A percentile compares a stretch with the other conserved stretches of the same genome.
Evolutionary conservation across 2,888 invertebrate species (phyloP).

Genomic region (Caenorhabditis sp.): DNA sequence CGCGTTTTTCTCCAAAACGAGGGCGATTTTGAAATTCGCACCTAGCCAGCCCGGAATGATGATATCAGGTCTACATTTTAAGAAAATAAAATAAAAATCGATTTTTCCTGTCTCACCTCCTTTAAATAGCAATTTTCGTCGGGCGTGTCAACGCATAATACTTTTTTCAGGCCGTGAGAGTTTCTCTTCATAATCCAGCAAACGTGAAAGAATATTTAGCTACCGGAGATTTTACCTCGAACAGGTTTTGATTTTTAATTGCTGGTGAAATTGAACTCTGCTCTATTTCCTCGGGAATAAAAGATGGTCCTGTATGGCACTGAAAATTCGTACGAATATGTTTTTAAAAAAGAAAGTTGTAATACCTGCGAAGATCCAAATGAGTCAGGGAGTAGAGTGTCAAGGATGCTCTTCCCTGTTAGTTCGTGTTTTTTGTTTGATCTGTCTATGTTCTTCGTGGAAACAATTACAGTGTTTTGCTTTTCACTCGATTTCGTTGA

Average conservation of each 20-base stretch:
- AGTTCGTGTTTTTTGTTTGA: neutral
- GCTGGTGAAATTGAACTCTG: neutral
- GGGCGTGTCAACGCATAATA: too few species aligned
- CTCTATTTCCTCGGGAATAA: neutral
- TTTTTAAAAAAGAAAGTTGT: neutral
- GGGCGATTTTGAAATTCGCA: too few species aligned
- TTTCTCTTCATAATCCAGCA: too few species aligned
- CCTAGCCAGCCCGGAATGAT: too few species aligned
- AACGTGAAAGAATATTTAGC: too few species aligned
- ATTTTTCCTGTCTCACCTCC: too few species aligned
- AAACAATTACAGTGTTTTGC: neutral
- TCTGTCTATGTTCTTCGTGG: neutral
- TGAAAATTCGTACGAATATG: neutral
- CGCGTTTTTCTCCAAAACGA: too few species aligned
- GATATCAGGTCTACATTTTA: too few species aligned
- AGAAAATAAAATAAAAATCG: too few species aligned
- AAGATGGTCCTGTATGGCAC: neutral
- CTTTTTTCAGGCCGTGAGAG: too few species aligned
- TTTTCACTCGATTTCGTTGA: constrained; percentile 18
- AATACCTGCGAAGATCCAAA: constrained; percentile 49
- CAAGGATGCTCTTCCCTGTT: constrained; percentile 32
- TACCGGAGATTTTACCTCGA: neutral
- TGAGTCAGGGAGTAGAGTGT: constrained; percentile 50
- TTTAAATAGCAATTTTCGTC: too few species aligned
- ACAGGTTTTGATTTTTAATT: neutral